A percentile compares a stretch with the other conserved stretches of the same genome.
phyloP scores from a whole-genome alignment of 2,888 invertebrate genomes.

The Drosophila rellima region DNA sequence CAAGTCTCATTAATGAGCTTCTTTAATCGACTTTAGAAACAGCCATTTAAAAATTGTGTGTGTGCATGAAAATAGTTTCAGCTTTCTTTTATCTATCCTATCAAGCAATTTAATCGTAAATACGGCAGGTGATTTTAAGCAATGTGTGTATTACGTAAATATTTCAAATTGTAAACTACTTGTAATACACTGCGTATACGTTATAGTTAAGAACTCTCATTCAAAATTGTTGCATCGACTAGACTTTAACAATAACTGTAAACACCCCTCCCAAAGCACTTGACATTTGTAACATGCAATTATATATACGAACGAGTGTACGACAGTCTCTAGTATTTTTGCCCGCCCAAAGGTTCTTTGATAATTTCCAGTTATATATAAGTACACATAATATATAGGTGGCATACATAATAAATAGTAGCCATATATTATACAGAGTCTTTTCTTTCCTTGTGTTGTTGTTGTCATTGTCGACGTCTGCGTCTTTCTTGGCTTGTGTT shows the following conservation, averaged over 20 bases:
- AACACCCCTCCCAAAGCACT: constrained; percentile 1
- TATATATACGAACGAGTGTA: constrained; percentile 3
- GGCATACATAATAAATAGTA: constrained; percentile 46
- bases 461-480: constrained; percentile 6
- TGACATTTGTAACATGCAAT: constrained; percentile 27
- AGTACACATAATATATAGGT: constrained; percentile 39
- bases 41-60: not conserved
- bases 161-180: not conserved
- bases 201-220: constrained; percentile 2
- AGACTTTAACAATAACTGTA: constrained; percentile 2
- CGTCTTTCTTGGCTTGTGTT: constrained; percentile 46
- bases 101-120: not conserved
- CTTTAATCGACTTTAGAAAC: not conserved
- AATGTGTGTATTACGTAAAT: not conserved
- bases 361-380: constrained; percentile 49
- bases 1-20: not conserved
- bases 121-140: not conserved
- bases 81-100: not conserved
- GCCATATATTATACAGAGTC: constrained; percentile 40
- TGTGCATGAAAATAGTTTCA: not conserved
- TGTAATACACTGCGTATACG: constrained; percentile 18
- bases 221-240: not conserved
- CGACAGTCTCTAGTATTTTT: constrained; percentile 1
- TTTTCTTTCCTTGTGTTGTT: constrained; percentile 7
- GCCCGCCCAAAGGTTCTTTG: constrained; percentile 42